Conservation (phyloP, 2,888 invertebrate species). For the Himalopsyche anomala region DNA sequence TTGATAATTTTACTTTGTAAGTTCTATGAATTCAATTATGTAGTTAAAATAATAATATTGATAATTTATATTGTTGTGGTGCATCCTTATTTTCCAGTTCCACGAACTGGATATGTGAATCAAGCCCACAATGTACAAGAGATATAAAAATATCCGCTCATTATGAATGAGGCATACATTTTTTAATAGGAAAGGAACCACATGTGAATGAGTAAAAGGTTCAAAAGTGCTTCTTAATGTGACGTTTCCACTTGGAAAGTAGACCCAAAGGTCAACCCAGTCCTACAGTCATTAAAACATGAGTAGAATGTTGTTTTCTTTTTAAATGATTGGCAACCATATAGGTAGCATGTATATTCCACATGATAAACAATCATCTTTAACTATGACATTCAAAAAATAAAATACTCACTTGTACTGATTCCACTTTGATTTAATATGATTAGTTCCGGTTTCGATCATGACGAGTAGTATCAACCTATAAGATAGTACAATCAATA, state of each 20-base stretch:
- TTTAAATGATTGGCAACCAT: background rate
- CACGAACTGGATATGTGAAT: slow-evolving; percentile 10
- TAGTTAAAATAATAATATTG: no score
- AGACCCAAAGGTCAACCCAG: slow-evolving; percentile 28
- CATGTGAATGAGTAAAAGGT: slow-evolving; percentile 35
- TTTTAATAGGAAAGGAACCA: slow-evolving; percentile 37
- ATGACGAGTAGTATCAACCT: no score
- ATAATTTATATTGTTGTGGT: background rate
- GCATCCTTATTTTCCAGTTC: slow-evolving; percentile 2
- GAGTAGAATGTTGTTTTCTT: slow-evolving; percentile 24
- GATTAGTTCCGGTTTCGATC: no score
- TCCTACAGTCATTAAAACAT: slow-evolving; percentile 1
- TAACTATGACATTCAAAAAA: background rate
- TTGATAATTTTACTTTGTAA: no score
- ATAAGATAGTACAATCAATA: no score
- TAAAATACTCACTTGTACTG: no score
- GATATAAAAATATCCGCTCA: slow-evolving; percentile 20
- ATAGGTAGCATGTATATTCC: background rate
- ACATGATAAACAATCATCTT: background rate
- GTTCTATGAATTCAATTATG: no score
- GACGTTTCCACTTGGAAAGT: slow-evolving; percentile 38
- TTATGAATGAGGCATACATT: slow-evolving; percentile 40
- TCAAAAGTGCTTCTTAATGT: slow-evolving; percentile 32
- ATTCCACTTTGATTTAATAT: no score
- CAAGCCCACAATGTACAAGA: slow-evolving; percentile 24